Evolutionary conservation across 2,113 vertebrate genomes (phyloP).

Genomic region (Engraulis encrasicolus): DNA sequence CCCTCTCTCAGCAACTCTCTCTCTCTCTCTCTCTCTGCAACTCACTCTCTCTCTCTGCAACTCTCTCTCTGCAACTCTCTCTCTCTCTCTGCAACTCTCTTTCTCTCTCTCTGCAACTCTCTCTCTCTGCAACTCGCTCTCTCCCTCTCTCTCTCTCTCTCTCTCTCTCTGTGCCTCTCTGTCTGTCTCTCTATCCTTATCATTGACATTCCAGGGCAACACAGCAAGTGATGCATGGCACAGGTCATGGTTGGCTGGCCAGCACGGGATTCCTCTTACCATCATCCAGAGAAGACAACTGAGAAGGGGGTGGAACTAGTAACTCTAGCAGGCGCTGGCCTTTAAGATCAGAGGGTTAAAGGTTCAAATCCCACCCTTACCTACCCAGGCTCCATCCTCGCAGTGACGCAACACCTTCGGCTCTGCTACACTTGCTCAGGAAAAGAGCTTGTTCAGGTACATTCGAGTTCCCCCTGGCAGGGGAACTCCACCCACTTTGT

Average conservation of each 20-base stretch:
- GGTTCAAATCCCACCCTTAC: too few species aligned
- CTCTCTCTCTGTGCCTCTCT: too few species aligned
- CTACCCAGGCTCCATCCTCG: too few species aligned
- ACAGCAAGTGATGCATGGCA: constrained; percentile 47
- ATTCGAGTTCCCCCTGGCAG: too few species aligned
- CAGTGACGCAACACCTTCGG: too few species aligned
- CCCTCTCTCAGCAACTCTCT: neutral
- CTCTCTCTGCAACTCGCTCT: neutral
- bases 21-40: neutral
- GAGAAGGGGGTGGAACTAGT: constrained; percentile 31
- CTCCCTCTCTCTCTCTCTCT: neutral
- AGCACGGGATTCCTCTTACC: constrained; percentile 32
- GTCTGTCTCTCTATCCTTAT: constrained; percentile 34
- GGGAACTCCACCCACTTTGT: too few species aligned
- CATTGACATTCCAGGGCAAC: constrained; percentile 40
- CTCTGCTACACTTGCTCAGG: too few species aligned
- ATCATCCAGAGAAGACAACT: constrained; percentile 29
- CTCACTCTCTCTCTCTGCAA: neutral
- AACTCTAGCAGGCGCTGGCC: neutral
- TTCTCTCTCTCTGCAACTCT: neutral
- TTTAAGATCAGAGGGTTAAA: neutral
- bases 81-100: neutral
- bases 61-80: constrained; percentile 26
- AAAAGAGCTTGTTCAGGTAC: too few species aligned
- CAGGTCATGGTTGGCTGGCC: constrained; percentile 39